Base-by-base conservation (phyloP, 2,797 vertebrate species). In the Helicolenus hilgendorfi region DNA sequence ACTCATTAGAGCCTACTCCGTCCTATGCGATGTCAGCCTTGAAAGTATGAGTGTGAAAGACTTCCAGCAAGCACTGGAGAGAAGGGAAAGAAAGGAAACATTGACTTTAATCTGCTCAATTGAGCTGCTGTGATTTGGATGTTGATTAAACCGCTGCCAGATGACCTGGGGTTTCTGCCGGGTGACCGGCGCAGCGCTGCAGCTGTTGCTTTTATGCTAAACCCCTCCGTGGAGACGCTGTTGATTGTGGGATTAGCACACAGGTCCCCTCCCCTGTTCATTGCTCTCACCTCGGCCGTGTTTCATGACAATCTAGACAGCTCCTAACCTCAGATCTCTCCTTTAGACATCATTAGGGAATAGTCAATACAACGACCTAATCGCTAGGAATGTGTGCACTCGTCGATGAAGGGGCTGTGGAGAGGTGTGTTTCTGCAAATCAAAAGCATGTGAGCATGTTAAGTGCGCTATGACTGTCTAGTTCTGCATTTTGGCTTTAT, bases 131-230 rank as follows among this genome's bases (percentile, higher is more conserved):
- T 92, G 93, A 98, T 98, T 97, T 95, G 84, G 96, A 95, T 97
- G 97, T 96, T 97, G 94, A 97, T 98, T 98, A 97, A 98, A 97
- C 92, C 86, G 73, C 96, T 91, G 95, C 91, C 92, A 95, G 91
- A 88, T 94, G 95, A 97, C 94, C 94, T 91, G 77, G 49, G 86
- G 87, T 96, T 92, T 96, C 86, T 91, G 87, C 89, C 84, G 89
- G 94, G 90, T 96, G 92, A 97, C 94, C 92, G 58, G 86, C 62
- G 38, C 91, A 96, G 89, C 83, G 36, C 85, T 91, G 94, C 92
- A 97, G 95, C 96, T 96, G 96, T 95, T 96, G 92, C 95, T 93
- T 94, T 96, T 87, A 94, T 95, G 93, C 94, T 88, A 92, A 96
- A 94, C 84, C 87, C 78, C 76, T 96, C 95, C 78, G 11, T 83